Evolutionary conservation across 2,888 invertebrate genomes (phyloP), one percentile per base, ranked within the genome.

Genomic region (Chymomyza procnemis): DNA sequence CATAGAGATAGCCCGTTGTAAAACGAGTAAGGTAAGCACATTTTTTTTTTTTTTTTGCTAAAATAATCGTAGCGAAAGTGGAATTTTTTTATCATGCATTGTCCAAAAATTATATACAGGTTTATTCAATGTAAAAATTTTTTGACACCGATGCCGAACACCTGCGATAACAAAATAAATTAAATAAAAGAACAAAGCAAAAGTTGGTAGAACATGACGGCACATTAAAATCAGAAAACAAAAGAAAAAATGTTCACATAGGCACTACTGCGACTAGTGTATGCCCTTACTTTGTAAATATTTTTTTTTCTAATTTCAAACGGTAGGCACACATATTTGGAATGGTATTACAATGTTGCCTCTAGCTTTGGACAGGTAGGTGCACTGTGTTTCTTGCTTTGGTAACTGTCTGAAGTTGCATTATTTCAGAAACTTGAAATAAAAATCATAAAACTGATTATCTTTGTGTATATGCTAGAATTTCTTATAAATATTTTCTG

Each of bases 91-190:
- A 41, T 41, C 34, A 12, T 57, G 30, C 50, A 55, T 26, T 61
- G 34, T 41, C 54, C 30, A 21, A 34, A 78, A 78, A 75, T 75
- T 68, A 65, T 73, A 65, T 66, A 73, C 65, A 67, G 69, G 67
- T 64, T 72, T 52, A 63, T 56, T 61, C 34, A 41, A 61, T n/a
- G 46, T 47, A 46, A 55, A 63, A 46, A 63, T 61, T 65, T 62
- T 22, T 58, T 8, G 52, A 18, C 50, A 54, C 52, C 41, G 50
- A 22, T 62, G 52, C 22, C 57, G 34, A 48, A 50, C 72, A 85
- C 78, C 83, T 83, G 78, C 58, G 73, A 70, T 69, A 75, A 67
- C 65, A 66, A n/a, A 46, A 1, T 9, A 19, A 12, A 58, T 50
- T 18, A 47, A 34, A 9, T 4, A 34, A 26, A 47, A 18, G 6